Evolutionary conservation across 2,888 invertebrate species (phyloP).

Genomic region (Drymonia ruficornis): DNA sequence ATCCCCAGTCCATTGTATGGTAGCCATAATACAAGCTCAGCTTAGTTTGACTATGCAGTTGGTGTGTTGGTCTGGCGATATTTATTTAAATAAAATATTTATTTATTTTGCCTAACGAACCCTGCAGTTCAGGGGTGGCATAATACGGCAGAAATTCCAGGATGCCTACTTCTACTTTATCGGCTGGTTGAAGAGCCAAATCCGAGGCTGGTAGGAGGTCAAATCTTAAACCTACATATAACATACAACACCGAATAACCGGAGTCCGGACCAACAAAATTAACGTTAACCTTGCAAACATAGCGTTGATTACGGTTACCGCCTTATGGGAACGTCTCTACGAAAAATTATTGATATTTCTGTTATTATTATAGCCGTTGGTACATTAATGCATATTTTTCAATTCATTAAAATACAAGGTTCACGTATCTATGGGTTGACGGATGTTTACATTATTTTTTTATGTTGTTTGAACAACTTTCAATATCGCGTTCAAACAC

Average conservation of each 20-base stretch:
- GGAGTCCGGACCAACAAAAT: neutral
- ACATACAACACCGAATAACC: neutral
- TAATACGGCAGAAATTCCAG: too few relatives aligned
- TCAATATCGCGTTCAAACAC: constrained; percentile 15
- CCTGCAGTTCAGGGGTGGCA: too few relatives aligned
- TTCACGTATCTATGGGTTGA: neutral
- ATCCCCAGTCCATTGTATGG: too few relatives aligned
- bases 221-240: neutral
- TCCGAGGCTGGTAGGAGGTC: neutral
- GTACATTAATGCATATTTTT: neutral
- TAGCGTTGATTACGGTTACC: neutral
- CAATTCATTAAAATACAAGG: constrained; percentile 12
- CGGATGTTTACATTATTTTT: neutral
- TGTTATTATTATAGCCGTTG: neutral
- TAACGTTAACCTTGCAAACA: neutral
- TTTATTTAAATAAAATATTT: too few relatives aligned
- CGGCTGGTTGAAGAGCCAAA: neutral
- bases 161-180: neutral
- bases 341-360: neutral
- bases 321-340: neutral
- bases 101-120: too few relatives aligned
- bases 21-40: too few relatives aligned
- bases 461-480: constrained; percentile 9
- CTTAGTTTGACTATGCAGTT: too few relatives aligned
- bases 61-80: too few relatives aligned